Conservation (phyloP, 2,113 vertebrate species). For the Erinaceus europaeus region DNA sequence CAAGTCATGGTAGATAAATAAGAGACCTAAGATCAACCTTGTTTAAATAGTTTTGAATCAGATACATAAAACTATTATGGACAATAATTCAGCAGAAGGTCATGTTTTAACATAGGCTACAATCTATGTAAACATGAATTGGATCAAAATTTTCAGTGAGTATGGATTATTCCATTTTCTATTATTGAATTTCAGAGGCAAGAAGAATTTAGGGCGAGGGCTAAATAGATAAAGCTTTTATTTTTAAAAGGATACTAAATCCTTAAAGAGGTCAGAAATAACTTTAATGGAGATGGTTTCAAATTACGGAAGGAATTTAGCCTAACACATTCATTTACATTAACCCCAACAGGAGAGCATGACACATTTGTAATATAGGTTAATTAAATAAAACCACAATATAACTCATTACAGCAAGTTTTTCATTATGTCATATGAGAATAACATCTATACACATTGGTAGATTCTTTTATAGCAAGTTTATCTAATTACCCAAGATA, state of each 20-base stretch:
- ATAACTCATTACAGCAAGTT: conserved; percentile 60
- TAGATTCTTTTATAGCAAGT: conserved; percentile 77
- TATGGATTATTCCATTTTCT: conserved; percentile 62
- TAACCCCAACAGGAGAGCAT: conserved; percentile 69
- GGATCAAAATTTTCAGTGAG: conserved; percentile 59
- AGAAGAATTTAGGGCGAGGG: conserved; percentile 59
- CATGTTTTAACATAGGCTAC: background rate
- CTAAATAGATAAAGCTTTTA: conserved; percentile 74
- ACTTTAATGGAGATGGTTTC: conserved; percentile 71
- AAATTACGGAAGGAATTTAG: conserved; percentile 78
- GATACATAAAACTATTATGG: background rate
- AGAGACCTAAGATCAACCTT: conserved; percentile 16
- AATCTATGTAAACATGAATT: conserved; percentile 44
- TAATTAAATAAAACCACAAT: conserved; percentile 75
- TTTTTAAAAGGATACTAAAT: conserved; percentile 76
- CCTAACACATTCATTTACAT: conserved; percentile 50
- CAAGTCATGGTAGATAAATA: conserved; percentile 8
- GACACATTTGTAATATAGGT: conserved; percentile 35
- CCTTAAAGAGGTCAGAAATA: conserved; percentile 77
- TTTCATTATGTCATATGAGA: conserved; percentile 56
- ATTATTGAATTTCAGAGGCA: conserved; percentile 61
- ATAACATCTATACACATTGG: conserved; percentile 61
- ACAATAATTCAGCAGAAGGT: background rate
- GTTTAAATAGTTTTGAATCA: conserved; percentile 41
- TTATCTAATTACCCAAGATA: conserved; percentile 78